Base-by-base conservation (phyloP, 2,113 vertebrate species). In the Sigmodon hispidus region DNA sequence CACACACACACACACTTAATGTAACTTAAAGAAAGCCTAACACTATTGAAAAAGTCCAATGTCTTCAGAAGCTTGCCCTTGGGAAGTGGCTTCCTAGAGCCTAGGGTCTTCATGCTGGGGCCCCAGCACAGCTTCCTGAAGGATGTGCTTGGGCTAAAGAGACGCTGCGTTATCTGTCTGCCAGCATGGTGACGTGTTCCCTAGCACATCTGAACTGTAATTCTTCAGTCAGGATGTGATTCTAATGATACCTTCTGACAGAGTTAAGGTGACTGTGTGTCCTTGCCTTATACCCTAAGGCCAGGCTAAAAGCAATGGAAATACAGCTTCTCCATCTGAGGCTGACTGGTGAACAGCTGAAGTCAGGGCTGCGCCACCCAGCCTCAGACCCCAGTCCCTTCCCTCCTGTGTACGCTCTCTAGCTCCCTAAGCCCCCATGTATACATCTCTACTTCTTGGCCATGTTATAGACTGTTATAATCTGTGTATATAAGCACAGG, bases 401-500 rank as follows among this genome's bases (percentile, higher is more conserved):
- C 40, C 67, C 67, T 86, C 81, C 4, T 13, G 26, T 57, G 52
- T n/a, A 36, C 29, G n/a, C 17, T 43, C 40, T 67, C n/a, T 24
- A 45, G 50, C 43, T 26, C 90, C 57, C 87, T 43, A 19, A 79
- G 31, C 50, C 9, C 9, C 31, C 8, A n/a, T n/a, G n/a, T n/a
- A n/a, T n/a, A n/a, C n/a, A n/a, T n/a, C n/a, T n/a, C 67, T 89
- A 94, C 73, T 65, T 87, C 59, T 16, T 89, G 95, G 93, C 94
- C 29, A 73, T 3, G 21, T 90, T 48, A 69, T 83, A 89, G 31
- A 86, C 13, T 26, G 15, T 40, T 59, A 34, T 16, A 26, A 24
- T 61, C n/a, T 26, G 26, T 4, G 26, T 81, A 31, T 21, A 36
- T 61, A 85, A 69, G n/a, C 70, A 75, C 45, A 69, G 75, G 24